Evolutionary conservation across 2,888 invertebrate genomes (phyloP), one percentile per base, ranked within the genome.

Genomic region (Zaprionus lineosus): DNA sequence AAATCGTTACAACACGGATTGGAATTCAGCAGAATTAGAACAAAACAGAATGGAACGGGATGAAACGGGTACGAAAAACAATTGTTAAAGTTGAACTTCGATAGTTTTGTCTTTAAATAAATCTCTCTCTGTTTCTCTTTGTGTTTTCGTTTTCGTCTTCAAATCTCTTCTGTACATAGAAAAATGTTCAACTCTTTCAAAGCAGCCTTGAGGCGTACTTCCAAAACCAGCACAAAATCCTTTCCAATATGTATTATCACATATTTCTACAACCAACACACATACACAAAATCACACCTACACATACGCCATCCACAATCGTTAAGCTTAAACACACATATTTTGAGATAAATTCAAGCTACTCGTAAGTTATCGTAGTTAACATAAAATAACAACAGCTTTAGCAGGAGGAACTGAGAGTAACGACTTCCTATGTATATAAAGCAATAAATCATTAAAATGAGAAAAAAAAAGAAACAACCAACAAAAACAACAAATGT

Each of bases 371-470:
- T 19, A 40, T 40, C 9, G 26, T 12, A 40, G n/a, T 24, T 36
- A 36, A 16, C 7, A 16, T 36, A 4, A 24, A 24, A n/a, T 36
- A 36, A 16, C 7, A 16, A 16, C 2, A 24, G n/a, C 8, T n/a
- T 28, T 36, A 39, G 39, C 12, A 47, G 29, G 43, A 58, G 18
- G 31, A 31, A 26, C 41, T 15, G 33, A 48, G 40, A 53, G 24
- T 18, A 28, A 47, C 26, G 11, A 58, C 28, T 26, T 64, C 19
- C 19, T 50, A 28, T 43, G 37, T 36, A 29, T 34, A 66, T 15
- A 53, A 61, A 57, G 28, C 47, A 70, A 66, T 52, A 57, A 50
- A 58, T 14, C 16, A 36, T 8, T 14, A 34, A 34, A 19, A 26
- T 31, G 2, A 31, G 5, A 7, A 31, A 31, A n/a, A 66, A 31